Percentiles rank a stretch among this genome's conserved stretches.
phyloP scores from a whole-genome alignment of 2,797 vertebrate genomes.

The Crenuchus spilurus region DNA sequence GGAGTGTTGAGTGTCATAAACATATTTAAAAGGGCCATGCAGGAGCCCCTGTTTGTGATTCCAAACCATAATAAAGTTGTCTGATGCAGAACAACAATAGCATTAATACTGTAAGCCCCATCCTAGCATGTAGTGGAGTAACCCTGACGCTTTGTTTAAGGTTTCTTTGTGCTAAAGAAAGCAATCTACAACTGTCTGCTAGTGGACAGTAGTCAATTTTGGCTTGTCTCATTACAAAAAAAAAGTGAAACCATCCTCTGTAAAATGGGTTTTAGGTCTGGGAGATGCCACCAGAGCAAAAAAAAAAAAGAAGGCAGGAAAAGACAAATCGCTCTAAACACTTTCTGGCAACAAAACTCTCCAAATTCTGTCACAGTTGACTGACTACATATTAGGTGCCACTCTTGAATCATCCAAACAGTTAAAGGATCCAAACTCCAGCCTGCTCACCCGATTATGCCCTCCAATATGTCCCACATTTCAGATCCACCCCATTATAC shows the following conservation, averaged over 20 bases:
- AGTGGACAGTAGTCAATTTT: slow-evolving; percentile 71
- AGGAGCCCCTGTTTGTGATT: not conserved
- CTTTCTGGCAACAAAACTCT: not conserved
- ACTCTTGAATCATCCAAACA: not conserved
- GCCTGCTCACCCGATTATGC: not conserved
- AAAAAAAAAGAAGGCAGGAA: slow-evolving; percentile 1
- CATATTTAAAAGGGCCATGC: slow-evolving; percentile 13
- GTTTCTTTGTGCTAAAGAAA: slow-evolving; percentile 62
- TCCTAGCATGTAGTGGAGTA: not conserved
- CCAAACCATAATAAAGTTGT: slow-evolving; percentile 8
- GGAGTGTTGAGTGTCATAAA: not conserved
- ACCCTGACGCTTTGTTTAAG: slow-evolving; percentile 21
- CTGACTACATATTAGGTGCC: not conserved
- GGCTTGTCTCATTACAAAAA: slow-evolving; percentile 57
- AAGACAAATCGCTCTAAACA: not conserved
- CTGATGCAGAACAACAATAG: slow-evolving; percentile 17
- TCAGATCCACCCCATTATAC: not conserved
- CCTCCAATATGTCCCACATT: not conserved
- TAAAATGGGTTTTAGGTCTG: slow-evolving; percentile 72
- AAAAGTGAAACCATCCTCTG: slow-evolving; percentile 64
- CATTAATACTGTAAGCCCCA: slow-evolving; percentile 14
- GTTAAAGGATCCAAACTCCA: not conserved
- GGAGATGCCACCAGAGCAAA: slow-evolving; percentile 60
- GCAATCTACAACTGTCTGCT: slow-evolving; percentile 66
- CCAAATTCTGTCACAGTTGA: not conserved